Conservation (phyloP, 2,113 vertebrate species). For the Pomatorhinus ruficollis region DNA sequence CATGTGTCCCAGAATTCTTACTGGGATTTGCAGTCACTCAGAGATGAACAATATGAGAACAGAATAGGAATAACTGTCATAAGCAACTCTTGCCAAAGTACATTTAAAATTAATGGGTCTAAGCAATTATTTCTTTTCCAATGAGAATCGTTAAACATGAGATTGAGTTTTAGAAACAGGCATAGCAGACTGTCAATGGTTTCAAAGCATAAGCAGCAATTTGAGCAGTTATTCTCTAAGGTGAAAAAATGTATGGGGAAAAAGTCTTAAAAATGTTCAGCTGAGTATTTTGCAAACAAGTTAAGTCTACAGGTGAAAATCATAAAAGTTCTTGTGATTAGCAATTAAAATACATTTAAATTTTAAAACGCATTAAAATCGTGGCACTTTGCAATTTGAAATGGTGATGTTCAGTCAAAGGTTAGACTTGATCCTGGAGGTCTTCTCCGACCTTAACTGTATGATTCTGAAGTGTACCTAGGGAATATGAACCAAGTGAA, state of each 20-base stretch:
- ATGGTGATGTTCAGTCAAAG: not conserved
- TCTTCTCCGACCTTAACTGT: not conserved
- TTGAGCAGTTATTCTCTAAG: not conserved
- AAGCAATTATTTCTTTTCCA: conserved; percentile 7
- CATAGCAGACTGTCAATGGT: not conserved
- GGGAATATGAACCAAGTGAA: not conserved
- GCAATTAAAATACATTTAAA: not conserved
- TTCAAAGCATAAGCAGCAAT: not conserved
- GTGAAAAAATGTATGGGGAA: not conserved
- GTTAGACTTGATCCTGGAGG: not conserved
- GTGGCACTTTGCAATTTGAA: not conserved
- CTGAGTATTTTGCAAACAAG: not conserved
- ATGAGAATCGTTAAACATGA: not conserved
- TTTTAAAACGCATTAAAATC: not conserved
- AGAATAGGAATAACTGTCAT: not conserved
- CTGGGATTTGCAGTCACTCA: not conserved
- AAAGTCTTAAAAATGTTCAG: not conserved
- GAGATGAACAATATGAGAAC: not conserved
- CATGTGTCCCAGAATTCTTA: not conserved
- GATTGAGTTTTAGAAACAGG: conserved; percentile 5
- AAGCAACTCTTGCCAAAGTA: not conserved
- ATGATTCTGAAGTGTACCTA: not conserved
- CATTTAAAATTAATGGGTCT: conserved; percentile 12
- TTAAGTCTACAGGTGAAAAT: not conserved
- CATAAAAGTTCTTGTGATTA: not conserved